Conservation (phyloP, 1,140 invertebrate genomes). For the Heliconius congener region DNA sequence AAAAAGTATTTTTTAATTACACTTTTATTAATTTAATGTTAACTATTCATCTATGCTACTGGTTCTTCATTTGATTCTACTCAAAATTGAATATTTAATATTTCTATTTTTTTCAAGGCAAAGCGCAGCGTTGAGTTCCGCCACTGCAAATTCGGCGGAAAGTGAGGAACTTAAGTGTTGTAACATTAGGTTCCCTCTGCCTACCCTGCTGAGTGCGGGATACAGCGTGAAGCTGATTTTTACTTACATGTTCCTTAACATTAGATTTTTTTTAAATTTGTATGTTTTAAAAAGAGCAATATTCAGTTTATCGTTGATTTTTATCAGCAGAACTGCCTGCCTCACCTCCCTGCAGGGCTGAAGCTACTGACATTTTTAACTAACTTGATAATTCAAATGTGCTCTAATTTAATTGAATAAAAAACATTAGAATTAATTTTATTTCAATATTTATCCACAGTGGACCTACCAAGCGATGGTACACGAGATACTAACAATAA, state of each 20-base stretch:
- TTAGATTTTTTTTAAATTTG: no score
- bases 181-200: not conserved
- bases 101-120: not conserved
- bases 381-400: not conserved
- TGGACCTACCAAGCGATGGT: constrained; percentile 99
- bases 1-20: no score
- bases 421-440: not conserved
- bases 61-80: no score
- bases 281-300: no score
- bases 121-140: not conserved
- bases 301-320: no score
- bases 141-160: not conserved
- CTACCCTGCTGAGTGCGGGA: not conserved
- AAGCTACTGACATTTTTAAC: no score
- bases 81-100: no score
- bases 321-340: no score
- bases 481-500: constrained; percentile 96
- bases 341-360: no score
- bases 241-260: no score
- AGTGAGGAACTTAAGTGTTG: not conserved
- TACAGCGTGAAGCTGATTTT: not conserved
- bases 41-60: no score
- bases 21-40: no score
- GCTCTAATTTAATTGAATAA: not conserved
- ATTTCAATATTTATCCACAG: constrained; percentile 70